These are phyloP conservation scores for Pyrgus malvae DNA, from an alignment of 2,888 invertebrate species.

Conservation along the genomic window DNA sequence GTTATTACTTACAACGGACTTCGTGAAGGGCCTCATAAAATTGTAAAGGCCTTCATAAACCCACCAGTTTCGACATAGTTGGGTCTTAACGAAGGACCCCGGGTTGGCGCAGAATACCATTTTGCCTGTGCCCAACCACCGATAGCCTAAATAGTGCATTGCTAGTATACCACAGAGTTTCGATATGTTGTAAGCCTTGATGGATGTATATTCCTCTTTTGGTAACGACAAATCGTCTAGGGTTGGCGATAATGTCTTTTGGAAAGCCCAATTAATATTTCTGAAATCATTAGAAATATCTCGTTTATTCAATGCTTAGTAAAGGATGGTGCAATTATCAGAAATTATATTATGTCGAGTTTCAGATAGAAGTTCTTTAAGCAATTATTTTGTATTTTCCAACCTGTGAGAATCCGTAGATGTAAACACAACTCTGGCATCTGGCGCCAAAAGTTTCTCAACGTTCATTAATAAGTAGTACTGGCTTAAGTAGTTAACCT, in stretches of 20 bases:
- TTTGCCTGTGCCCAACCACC: slow-evolving; percentile 85
- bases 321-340: too few species aligned
- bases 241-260: slow-evolving; percentile 62
- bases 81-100: slow-evolving; percentile 93
- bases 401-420: slow-evolving; percentile 95
- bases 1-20: slow-evolving; percentile 90
- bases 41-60: slow-evolving; percentile 88
- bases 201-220: slow-evolving; percentile 86
- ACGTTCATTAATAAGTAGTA: slow-evolving; percentile 89
- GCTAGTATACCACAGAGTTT: slow-evolving; percentile 92
- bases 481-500: slow-evolving; percentile 93
- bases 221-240: slow-evolving; percentile 86
- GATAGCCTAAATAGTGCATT: slow-evolving; percentile 83
- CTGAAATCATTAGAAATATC: slow-evolving; percentile 41
- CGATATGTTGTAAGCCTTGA: slow-evolving; percentile 93
- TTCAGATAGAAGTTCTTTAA: too few species aligned
- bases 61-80: slow-evolving; percentile 92
- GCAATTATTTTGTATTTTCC: too few species aligned
- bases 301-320: too few species aligned
- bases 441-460: slow-evolving; percentile 84
- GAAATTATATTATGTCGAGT: too few species aligned
- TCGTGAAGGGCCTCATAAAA: slow-evolving; percentile 93
- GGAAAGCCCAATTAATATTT: slow-evolving; percentile 55
- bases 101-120: slow-evolving; percentile 92
- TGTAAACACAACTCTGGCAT: slow-evolving; percentile 89